A percentile compares a stretch with the other conserved stretches of the same genome.
These are phyloP conservation scores for Ophonus ardosiacus DNA, from an alignment of 2,888 invertebrate genomes.

Conservation along the genomic window DNA sequence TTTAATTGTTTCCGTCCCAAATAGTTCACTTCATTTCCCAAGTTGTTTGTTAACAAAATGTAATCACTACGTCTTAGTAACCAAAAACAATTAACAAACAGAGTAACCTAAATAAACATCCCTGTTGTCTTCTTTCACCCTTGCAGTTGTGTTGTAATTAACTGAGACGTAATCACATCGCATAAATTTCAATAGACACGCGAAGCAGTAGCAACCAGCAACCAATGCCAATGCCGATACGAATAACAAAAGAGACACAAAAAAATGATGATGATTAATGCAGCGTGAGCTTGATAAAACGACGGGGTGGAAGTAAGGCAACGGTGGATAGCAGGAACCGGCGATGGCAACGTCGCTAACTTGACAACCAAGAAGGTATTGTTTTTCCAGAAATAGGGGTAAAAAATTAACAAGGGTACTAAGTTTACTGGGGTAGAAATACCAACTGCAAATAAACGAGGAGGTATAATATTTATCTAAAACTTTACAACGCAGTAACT, in stretches of 20 bases:
- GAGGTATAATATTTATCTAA: too few species aligned
- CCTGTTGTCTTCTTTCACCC: neutral
- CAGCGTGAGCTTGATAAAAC: neutral
- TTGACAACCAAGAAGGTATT: neutral
- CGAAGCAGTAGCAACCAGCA: neutral
- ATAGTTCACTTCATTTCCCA: neutral
- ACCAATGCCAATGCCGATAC: neutral
- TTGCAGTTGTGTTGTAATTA: neutral
- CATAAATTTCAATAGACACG: neutral
- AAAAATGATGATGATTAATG: neutral
- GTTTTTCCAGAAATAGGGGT: neutral
- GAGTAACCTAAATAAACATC: neutral
- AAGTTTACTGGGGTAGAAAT: neutral
- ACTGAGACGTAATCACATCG: neutral
- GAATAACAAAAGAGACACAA: neutral
- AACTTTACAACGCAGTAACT: too few species aligned
- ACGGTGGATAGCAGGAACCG: neutral
- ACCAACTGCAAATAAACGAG: neutral
- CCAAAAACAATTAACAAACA: neutral
- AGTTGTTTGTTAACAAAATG: too few species aligned
- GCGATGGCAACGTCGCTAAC: neutral
- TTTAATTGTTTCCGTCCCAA: neutral
- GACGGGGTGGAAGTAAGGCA: neutral
- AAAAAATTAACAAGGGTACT: neutral
- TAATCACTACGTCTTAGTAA: neutral